Evolutionary conservation across 1,140 invertebrate species (phyloP), one percentile per base, ranked within the genome.

Genomic region (Lasaia peninsularis): DNA sequence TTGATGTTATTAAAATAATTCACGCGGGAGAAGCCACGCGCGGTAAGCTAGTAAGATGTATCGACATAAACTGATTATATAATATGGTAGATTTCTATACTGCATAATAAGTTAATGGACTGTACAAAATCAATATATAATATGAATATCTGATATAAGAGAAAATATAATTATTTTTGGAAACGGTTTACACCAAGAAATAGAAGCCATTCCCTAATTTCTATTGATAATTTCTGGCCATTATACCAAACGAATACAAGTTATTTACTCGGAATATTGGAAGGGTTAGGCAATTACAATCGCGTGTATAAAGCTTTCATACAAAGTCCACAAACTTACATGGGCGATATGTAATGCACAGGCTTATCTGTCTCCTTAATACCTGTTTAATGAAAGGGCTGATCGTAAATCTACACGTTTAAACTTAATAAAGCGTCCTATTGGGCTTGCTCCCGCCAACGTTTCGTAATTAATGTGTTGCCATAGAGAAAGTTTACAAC

Each of bases 321-420:
- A 65, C 62, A 67, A 78, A 74, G 70, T 73, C 69, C 70, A 65
- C 56, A 65, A 71, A 77, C 63, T 78, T 79, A 67, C 75, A 77
- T 72, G 74, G 73, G 78, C 73, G 73, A 74, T 81, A 75, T 69
- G 76, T 81, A 78, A 76, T 78, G 73, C 72, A 67, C 64, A 67
- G 69, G 71, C 75, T 78, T 85, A 85, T 83, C 79, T 83, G 65
- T 82, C 75, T 72, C 75, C 71, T 80, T 86, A 81, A 86, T 86
- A 82, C 83, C 81, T 84, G 77, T 82, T 86, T 88, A 85, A 86
- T 86, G 81, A 88, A 86, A 84, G 83, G 85, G 81, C 85, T 74
- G 80, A 84, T 86, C 85, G 75, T 86, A 88, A 88, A 88, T 88
- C 81, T 80, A 84, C 78, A 77, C 75, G 73, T 78, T 71, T 79